Conservation (phyloP, 2,888 invertebrate genomes). For the Ecliptopera silaceata region DNA sequence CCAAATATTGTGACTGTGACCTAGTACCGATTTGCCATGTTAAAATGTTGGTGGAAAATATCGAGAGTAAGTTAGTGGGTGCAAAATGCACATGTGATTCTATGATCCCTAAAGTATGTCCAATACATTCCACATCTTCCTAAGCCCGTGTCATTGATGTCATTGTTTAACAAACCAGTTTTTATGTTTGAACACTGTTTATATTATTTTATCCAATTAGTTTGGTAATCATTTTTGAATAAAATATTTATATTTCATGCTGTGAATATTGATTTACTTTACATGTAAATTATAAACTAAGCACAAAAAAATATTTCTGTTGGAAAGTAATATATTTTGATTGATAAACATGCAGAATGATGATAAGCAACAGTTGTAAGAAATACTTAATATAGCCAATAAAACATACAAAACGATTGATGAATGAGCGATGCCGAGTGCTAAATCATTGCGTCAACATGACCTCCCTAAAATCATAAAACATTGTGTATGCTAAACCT, state of each 20-base stretch:
- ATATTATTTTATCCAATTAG: not conserved
- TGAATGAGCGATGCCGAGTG: too few relatives aligned
- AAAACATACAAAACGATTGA: too few relatives aligned
- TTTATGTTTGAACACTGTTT: not conserved
- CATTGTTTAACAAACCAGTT: not conserved
- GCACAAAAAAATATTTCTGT: too few relatives aligned
- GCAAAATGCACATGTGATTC: constrained; percentile 70
- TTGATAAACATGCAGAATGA: too few relatives aligned
- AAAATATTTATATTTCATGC: not conserved
- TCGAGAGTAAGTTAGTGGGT: constrained; percentile 61
- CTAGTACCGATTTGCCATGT: constrained; percentile 74
- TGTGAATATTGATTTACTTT: too few relatives aligned
- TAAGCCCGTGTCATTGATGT: constrained; percentile 12
- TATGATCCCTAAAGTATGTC: constrained; percentile 61
- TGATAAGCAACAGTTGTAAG: too few relatives aligned
- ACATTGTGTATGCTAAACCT: not conserved
- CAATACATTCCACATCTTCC: constrained; percentile 52
- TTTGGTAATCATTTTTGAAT: not conserved
- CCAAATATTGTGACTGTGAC: constrained; percentile 59
- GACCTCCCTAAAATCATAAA: too few relatives aligned
- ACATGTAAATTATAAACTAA: too few relatives aligned
- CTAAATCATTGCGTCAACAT: too few relatives aligned
- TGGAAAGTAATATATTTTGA: too few relatives aligned
- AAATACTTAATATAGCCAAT: too few relatives aligned
- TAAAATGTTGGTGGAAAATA: constrained; percentile 71